Evolutionary conservation across 2,888 invertebrate species (phyloP), one percentile per base, ranked within the genome.

Genomic region (Nymphalis c-album): DNA sequence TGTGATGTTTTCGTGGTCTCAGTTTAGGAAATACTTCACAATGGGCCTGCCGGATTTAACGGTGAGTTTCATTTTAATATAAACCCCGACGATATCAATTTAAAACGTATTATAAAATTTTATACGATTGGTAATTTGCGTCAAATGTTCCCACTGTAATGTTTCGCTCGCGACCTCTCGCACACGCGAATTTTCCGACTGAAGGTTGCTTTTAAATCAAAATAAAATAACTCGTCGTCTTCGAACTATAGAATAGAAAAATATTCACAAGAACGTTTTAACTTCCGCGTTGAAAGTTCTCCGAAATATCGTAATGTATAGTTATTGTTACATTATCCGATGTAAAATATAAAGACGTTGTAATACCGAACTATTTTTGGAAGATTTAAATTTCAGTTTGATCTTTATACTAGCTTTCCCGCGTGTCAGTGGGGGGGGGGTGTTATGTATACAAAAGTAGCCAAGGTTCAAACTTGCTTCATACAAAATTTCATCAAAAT

Each of bases 21-120:
- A 82, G 76, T 75, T 91, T 78, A 87, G 80, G 76, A 82, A 80
- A 77, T 82, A 85, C 76, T 75, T 90, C 72, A 83, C 85, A 74
- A 91, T 92, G 91, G 91, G 91, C 66, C 84, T 91, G 80, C 91
- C 91, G 71, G 88, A 91, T 80, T 80, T 88, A 70, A 86, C 90
- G 87, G 91, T 92, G 80, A 92, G 91, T 88, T 55, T 22, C 16
- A 26, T 17, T 26, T 13, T 35, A 18, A n/a, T 40, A 35, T 31
- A n/a, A 1, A 57, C 22, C 7, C 17, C 16, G 16, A 40, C 10
- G 2, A 3, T 40, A 40, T 31, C 26, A 31, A 31, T 31, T 26
- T 5, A 31, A 31, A 31, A 31, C 26, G 26, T 31, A 0, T 13
- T 40, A 13, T 40, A 3, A 13, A 10, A 13, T 13, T 17, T 7